Evolutionary conservation across 2,113 vertebrate genomes (phyloP), one percentile per base, ranked within the genome.

Genomic region (Tiliqua scincoides): DNA sequence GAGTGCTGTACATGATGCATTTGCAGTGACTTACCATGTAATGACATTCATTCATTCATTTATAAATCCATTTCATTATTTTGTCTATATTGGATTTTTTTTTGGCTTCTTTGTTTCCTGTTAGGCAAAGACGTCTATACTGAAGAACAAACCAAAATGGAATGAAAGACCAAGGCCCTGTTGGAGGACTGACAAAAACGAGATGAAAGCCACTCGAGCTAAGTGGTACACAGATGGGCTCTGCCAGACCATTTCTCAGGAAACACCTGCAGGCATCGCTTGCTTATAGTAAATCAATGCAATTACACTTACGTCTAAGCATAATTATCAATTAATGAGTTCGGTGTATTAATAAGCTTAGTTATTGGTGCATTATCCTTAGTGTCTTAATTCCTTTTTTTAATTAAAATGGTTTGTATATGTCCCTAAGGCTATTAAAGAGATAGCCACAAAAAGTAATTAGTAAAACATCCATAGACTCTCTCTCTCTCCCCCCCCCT

Each of bases 371-470:
- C 89, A 67, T 88, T 90, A 89, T 27, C 83, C 92, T 81, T 70
- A 89, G 74, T 91, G 78, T 82, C 87, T 93, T 84, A 88, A 87
- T 61, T 74, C 78, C 20, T 83, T 92, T 89, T 75, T 35, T 72
- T 85, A 91, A 92, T 89, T 88, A 86, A 80, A 93, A 67, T 80
- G 52, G 59, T 43, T 89, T 93, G 85, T 81, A 52, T 78, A n/a
- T 40, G 10, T 74, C 76, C 61, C 77, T 73, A 90, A 79, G 82
- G 67, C 72, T 91, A 91, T 89, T 94, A 91, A 89, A 88, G 88
- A 87, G 83, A 91, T 87, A 90, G 25, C 70, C 90, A 91, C 54
- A 80, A 90, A 79, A 93, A 94, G 82, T 86, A 93, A 93, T 93
- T 93, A 88, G 18, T 3, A 87, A 82, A 54, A 73, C 59, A 82